Percentiles rank a stretch among this genome's conserved stretches.
Evolutionary conservation across 2,888 invertebrate genomes (phyloP).

Genomic region (Tiliacea aurago): DNA sequence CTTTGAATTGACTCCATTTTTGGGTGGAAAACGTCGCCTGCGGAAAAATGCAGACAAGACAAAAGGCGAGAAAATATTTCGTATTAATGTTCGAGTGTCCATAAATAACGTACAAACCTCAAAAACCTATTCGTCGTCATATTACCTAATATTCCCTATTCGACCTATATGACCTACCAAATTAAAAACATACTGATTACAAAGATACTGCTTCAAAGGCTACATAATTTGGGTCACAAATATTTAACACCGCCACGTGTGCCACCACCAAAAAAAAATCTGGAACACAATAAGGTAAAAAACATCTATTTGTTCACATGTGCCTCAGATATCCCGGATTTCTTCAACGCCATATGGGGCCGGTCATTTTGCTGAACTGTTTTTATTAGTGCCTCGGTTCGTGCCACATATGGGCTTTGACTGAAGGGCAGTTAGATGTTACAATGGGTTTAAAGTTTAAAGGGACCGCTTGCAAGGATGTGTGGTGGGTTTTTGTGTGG

Average conservation of each 20-base stretch:
- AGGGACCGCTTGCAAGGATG: slow-evolving; percentile 39
- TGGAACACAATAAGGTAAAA: slow-evolving; percentile 58
- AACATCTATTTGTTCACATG: slow-evolving; percentile 77
- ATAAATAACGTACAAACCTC: background rate
- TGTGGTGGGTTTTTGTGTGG: slow-evolving; percentile 42
- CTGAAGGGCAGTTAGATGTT: slow-evolving; percentile 39
- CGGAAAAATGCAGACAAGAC: background rate
- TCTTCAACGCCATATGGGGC: slow-evolving; percentile 71
- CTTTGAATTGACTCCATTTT: background rate
- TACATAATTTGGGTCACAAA: slow-evolving; percentile 55
- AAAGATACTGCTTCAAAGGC: slow-evolving; percentile 13
- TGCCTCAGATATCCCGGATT: slow-evolving; percentile 59
- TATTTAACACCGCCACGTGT: slow-evolving; percentile 55
- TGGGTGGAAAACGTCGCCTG: background rate
- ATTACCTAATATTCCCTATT: background rate
- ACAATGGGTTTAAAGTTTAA: slow-evolving; percentile 56
- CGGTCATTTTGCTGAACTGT: slow-evolving; percentile 66
- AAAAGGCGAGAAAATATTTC: background rate
- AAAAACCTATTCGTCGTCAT: background rate
- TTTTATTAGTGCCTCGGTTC: slow-evolving; percentile 65
- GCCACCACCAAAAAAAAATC: slow-evolving; percentile 39
- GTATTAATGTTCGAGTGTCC: background rate
- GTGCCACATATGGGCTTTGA: slow-evolving; percentile 72
- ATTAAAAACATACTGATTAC: slow-evolving; percentile 17
- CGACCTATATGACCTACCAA: slow-evolving; percentile 4